Conservation (phyloP, 2,113 vertebrate genomes). For the Mormoops blainvillei region DNA sequence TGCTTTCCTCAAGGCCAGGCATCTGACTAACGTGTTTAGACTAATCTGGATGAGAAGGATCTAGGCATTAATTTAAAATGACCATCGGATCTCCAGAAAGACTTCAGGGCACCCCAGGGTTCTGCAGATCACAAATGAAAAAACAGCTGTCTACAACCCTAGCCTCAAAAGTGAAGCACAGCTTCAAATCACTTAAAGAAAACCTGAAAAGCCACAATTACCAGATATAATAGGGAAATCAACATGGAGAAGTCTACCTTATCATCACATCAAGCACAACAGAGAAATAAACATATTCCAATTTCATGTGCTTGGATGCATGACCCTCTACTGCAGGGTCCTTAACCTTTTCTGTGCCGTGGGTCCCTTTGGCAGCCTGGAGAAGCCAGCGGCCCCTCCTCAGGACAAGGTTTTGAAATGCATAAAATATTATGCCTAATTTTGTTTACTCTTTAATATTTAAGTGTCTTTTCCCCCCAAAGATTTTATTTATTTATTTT, state of each 20-base stretch:
- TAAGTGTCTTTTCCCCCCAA: no score
- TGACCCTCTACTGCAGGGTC: not conserved
- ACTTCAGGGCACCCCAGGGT: not conserved
- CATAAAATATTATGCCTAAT: not conserved
- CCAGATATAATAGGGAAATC: not conserved
- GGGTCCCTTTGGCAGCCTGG: not conserved
- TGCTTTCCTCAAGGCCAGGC: not conserved
- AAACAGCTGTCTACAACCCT: not conserved
- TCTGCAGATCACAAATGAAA: not conserved
- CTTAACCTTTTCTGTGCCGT: not conserved
- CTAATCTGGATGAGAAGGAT: not conserved
- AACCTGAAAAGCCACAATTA: constrained; percentile 10
- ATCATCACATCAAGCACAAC: not conserved
- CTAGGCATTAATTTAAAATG: constrained; percentile 11
- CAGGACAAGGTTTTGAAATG: not conserved
- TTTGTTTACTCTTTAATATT: not conserved
- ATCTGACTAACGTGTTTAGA: not conserved
- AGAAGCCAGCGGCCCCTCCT: not conserved
- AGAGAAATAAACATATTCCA: not conserved
- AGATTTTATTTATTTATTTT: no score
- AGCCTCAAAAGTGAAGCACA: not conserved
- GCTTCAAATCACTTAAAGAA: not conserved
- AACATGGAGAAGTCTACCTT: not conserved
- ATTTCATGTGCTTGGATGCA: not conserved
- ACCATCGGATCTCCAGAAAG: not conserved